Evolutionary conservation across 2,113 vertebrate genomes (phyloP).

Genomic region (Grallaria varia): DNA sequence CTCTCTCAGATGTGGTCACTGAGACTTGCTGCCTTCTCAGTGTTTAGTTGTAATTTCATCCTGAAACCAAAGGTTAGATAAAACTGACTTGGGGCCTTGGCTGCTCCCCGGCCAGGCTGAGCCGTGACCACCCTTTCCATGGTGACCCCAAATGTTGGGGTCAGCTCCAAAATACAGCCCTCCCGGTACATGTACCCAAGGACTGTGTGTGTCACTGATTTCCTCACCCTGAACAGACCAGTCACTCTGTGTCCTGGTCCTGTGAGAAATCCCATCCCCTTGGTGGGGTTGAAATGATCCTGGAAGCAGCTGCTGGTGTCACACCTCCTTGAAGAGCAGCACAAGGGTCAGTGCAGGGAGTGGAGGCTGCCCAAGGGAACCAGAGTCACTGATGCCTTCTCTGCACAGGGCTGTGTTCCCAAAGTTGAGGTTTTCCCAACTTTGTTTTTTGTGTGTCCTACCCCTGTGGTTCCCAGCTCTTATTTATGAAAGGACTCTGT

Average conservation of each 20-base stretch:
- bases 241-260: rapidly evolving
- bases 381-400: neutral
- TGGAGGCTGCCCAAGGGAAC: neutral
- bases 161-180: neutral
- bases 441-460: neutral
- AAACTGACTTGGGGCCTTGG: neutral
- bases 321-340: neutral
- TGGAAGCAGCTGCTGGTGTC: neutral
- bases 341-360: neutral
- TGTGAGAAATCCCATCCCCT: neutral
- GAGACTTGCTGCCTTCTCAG: neutral
- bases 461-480: neutral
- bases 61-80: neutral
- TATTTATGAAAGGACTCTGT: neutral
- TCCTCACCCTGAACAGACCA: neutral
- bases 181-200: neutral
- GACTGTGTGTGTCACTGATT: neutral
- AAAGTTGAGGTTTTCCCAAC: neutral
- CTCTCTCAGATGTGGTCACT: neutral
- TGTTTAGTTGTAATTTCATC: neutral
- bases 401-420: neutral
- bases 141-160: neutral
- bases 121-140: rapidly evolving
- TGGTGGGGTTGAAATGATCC: neutral
- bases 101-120: neutral